These are phyloP conservation scores for Ginglymostoma cirratum DNA, from an alignment of 2,113 vertebrate genomes.

Conservation along the genomic window DNA sequence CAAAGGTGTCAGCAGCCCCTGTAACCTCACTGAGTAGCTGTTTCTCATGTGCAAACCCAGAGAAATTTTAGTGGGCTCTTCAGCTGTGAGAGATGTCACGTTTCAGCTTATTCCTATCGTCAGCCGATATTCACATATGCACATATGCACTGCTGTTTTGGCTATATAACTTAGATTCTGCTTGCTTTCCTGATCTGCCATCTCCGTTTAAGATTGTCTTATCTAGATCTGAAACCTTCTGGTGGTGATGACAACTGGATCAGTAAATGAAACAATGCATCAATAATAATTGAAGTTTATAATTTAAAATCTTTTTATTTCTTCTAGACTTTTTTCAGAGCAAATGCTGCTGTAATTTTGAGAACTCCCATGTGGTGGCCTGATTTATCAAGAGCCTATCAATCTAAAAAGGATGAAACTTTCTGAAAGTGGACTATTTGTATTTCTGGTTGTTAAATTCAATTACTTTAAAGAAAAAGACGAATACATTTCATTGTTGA, in stretches of 20 bases:
- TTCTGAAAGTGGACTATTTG: background rate
- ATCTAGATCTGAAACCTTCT: background rate
- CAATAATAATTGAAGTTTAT: background rate
- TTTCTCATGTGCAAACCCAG: too few species aligned
- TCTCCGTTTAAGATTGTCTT: background rate
- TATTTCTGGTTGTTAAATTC: background rate
- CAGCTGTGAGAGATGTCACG: background rate
- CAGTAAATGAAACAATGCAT: background rate
- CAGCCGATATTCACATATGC: background rate
- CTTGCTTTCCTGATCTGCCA: background rate
- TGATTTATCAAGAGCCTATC: background rate
- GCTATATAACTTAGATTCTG: background rate
- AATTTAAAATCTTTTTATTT: background rate
- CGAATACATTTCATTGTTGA: background rate
- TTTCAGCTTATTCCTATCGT: background rate
- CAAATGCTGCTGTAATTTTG: background rate
- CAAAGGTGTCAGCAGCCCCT: background rate
- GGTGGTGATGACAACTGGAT: background rate
- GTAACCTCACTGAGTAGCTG: background rate
- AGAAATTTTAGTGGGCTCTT: background rate
- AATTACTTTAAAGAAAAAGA: background rate
- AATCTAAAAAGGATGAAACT: background rate
- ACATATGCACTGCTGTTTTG: background rate
- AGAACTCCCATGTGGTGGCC: background rate
- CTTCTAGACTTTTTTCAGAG: background rate